Base-by-base conservation (phyloP, 2,888 invertebrate genomes). In the Drosophila setosimentum region DNA sequence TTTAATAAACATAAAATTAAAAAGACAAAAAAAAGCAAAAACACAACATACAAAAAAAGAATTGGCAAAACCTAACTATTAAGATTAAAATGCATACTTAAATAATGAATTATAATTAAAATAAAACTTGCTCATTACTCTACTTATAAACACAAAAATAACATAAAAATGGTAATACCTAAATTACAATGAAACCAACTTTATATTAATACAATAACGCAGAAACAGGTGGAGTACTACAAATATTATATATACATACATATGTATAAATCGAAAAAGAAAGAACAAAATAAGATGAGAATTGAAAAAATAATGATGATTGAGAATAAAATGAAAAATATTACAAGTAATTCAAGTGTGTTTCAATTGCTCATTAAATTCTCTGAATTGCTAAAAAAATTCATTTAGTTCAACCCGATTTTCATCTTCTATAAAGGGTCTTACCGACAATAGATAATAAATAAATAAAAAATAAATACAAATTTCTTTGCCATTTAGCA, bases 61-160 rank as follows among this genome's bases (percentile, higher is more conserved):
- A 70, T 70, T 72, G 49, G 66, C 29, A 71, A 53, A 68, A 78
- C 35, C 40, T 88, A 83, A 82, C 67, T 78, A 77, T 74, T 87
- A 82, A 87, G 82, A 77, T 78, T 62, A 73, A 72, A 74, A 65
- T 62, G 78, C 78, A 86, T 86, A 89, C 73, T 76, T 84, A 89
- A 79, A 76, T 80, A 87, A 86, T 73, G 78, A 83, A 79, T 72
- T 81, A 79, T 71, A 80, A 80, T 83, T 83, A 86, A 78, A 73
- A 85, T 86, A 76, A 87, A 87, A 78, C 40, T 87, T 89, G 87
- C 87, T 87, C 87, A 87, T 89, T 84, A 89, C 77, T 89, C 82
- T 89, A 82, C 80, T 82, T 82, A 84, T 80, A 80, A 84, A 80
- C 68, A 80, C 42, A 48, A 75, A 71, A 71, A 65, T 80, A 76